Evolutionary conservation across 2,888 invertebrate species (phyloP).

Genomic region (Cylloceria caligata): DNA sequence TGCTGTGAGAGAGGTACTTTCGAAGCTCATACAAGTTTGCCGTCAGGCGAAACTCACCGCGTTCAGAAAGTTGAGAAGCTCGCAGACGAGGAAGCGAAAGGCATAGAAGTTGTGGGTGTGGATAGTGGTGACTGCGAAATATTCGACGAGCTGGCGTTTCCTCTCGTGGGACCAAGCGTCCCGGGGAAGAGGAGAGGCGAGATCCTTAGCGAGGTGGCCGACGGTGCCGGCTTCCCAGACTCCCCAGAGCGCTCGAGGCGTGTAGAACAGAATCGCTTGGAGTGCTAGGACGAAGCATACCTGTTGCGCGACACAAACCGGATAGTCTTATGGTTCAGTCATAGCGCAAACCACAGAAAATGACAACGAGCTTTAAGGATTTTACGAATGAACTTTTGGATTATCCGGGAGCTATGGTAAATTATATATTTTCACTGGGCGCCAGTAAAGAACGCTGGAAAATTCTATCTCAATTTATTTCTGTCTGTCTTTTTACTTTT

Average conservation of each 20-base stretch:
- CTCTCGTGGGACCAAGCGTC: constrained; percentile 87
- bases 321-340: constrained; percentile 19
- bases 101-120: constrained; percentile 89
- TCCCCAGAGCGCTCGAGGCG: constrained; percentile 90
- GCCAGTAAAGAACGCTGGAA: constrained; percentile 1
- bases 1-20: constrained; percentile 32
- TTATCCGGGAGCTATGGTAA: constrained; percentile 48
- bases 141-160: constrained; percentile 86
- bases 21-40: constrained; percentile 35
- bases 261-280: constrained; percentile 89
- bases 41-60: constrained; percentile 86
- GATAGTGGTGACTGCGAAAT: constrained; percentile 86
- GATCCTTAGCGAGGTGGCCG: constrained; percentile 87
- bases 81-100: constrained; percentile 89
- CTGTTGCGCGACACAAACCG: constrained; percentile 69
- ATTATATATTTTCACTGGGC: constrained; percentile 45
- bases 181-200: constrained; percentile 86
- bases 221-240: constrained; percentile 89
- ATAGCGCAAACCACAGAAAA: constrained; percentile 41
- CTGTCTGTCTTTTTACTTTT: neutral
- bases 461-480: neutral
- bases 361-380: constrained; percentile 58
- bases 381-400: constrained; percentile 58
- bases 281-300: constrained; percentile 88
- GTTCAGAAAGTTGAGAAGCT: constrained; percentile 90